A percentile compares a stretch with the other conserved stretches of the same genome.
These are phyloP conservation scores for Carettochelys insculpta DNA, from an alignment of 2,113 vertebrate species.

Conservation along the genomic window DNA sequence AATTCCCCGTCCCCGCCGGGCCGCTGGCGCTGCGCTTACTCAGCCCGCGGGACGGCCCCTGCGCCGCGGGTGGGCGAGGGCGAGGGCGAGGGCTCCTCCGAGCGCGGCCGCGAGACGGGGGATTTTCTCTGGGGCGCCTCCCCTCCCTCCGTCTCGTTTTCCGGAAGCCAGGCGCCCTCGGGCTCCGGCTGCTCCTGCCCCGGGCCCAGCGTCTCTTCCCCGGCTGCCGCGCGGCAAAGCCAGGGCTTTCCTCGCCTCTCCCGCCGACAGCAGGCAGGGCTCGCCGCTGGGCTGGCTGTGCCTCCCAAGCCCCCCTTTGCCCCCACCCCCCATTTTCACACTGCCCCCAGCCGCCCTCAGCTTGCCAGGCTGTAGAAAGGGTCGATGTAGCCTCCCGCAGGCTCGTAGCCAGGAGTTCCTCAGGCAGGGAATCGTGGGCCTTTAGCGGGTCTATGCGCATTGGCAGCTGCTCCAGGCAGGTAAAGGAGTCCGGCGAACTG, in stretches of 20 bases:
- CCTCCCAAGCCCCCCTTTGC: neutral
- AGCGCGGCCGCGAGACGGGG: neutral
- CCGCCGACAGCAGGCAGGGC: neutral
- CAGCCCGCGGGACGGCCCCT: conserved; percentile 46
- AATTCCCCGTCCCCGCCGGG: conserved; percentile 62
- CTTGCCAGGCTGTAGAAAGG: neutral
- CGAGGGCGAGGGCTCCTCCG: neutral
- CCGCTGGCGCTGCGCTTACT: too few species aligned
- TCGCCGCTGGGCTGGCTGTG: neutral
- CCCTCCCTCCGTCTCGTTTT: neutral
- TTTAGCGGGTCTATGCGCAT: neutral
- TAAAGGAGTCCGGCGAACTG: neutral
- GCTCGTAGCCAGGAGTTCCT: neutral
- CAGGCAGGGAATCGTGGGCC: neutral
- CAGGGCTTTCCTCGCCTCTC: neutral
- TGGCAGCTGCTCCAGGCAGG: neutral
- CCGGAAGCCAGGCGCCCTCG: conserved; percentile 1
- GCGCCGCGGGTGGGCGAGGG: rapidly evolving
- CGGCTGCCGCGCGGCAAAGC: rapidly evolving
- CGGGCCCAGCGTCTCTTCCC: neutral
- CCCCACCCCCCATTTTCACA: neutral
- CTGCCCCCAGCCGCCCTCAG: neutral
- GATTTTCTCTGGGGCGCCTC: conserved; percentile 17
- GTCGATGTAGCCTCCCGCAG: neutral
- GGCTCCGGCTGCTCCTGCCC: neutral